Evolutionary conservation across 2,888 invertebrate genomes (phyloP).

Genomic region (Petrolisthes manimaculis): DNA sequence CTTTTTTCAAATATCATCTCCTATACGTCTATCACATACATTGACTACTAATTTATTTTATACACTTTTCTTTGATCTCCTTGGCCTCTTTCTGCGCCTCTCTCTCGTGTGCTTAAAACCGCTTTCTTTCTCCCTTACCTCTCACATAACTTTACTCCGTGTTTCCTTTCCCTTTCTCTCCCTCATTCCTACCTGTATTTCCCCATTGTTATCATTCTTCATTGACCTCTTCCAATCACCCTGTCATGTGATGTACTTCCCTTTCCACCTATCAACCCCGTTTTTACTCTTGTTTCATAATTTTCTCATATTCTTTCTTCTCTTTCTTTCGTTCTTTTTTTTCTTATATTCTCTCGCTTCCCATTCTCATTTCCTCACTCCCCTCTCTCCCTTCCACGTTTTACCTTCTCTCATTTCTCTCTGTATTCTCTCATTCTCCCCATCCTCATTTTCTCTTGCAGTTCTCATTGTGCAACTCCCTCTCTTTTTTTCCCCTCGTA

Average conservation of each 20-base stretch:
- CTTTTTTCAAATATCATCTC: too few species aligned
- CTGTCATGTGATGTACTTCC: too few species aligned
- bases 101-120: too few species aligned
- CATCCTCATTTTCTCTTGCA: slow-evolving; percentile 1
- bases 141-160: too few species aligned
- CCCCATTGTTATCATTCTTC: too few species aligned
- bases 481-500: background rate
- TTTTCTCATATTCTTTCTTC: too few species aligned
- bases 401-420: background rate
- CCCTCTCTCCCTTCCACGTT: slow-evolving; percentile 15
- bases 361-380: background rate
- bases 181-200: background rate
- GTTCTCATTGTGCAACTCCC: background rate
- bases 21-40: too few species aligned
- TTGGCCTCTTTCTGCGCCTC: background rate
- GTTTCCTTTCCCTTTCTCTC: background rate
- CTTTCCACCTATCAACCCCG: too few species aligned
- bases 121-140: background rate
- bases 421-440: background rate
- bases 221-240: too few species aligned
- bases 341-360: background rate
- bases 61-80: background rate
- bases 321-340: background rate
- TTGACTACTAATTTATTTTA: too few species aligned
- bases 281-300: too few species aligned